Conservation (phyloP, 2,113 vertebrate genomes). For the Myxocyprinus asiaticus region DNA sequence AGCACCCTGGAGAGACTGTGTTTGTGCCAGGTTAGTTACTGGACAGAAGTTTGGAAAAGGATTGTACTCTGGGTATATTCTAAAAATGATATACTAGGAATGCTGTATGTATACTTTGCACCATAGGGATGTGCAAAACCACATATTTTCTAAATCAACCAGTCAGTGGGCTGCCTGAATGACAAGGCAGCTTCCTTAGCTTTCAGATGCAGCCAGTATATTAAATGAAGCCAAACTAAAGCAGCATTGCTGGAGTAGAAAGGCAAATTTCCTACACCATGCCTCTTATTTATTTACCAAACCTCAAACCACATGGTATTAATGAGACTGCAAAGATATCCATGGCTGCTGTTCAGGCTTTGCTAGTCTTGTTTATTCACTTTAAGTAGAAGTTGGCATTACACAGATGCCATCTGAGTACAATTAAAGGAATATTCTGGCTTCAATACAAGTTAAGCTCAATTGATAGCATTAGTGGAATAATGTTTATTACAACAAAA, state of each 20-base stretch:
- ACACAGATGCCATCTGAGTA: not conserved
- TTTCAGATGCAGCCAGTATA: no score
- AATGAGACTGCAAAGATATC: not conserved
- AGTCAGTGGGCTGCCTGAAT: no score
- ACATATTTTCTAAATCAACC: no score
- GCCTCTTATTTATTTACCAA: not conserved
- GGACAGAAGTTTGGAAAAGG: not conserved
- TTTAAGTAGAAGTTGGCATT: not conserved
- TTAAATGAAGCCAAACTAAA: no score
- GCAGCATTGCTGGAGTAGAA: not conserved
- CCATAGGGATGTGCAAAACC: no score
- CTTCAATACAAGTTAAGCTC: no score
- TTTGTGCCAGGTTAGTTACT: slow-evolving; percentile 90
- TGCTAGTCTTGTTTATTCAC: not conserved
- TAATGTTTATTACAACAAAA: no score
- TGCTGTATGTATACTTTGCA: no score
- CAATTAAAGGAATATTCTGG: not conserved
- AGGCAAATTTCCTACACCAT: not conserved
- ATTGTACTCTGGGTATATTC: not conserved
- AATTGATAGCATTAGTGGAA: no score
- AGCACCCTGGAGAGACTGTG: slow-evolving; percentile 93
- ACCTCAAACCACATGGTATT: not conserved
- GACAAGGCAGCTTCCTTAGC: no score
- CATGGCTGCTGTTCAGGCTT: not conserved
- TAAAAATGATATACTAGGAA: no score